These are phyloP conservation scores for Chloroclystis v-ata DNA, from an alignment of 2,888 invertebrate species.

Conservation along the genomic window DNA sequence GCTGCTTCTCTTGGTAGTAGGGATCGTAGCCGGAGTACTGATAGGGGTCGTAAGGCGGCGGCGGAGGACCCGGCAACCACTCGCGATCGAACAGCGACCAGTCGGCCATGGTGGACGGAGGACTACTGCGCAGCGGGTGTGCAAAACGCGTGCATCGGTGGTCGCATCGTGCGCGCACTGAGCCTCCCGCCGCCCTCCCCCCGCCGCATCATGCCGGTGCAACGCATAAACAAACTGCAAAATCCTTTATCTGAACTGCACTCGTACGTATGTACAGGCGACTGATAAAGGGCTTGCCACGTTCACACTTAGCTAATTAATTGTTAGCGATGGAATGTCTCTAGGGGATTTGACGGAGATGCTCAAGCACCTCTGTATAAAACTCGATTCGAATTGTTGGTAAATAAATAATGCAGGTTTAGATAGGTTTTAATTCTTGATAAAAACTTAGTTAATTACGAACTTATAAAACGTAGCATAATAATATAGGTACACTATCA, in stretches of 20 bases:
- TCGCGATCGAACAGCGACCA: constrained; percentile 46
- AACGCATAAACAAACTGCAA: constrained; percentile 67
- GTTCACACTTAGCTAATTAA: constrained; percentile 35
- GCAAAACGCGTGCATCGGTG: constrained; percentile 54
- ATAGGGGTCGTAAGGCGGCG: constrained; percentile 36
- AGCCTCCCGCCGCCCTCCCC: constrained; percentile 41
- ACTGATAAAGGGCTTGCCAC: constrained; percentile 49
- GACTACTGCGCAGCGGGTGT: constrained; percentile 41
- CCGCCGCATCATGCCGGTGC: constrained; percentile 36
- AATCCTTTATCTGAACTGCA: constrained; percentile 58
- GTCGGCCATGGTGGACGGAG: constrained; percentile 45
- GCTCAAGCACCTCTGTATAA: no score
- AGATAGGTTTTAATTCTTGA: no score
- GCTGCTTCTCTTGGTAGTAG: constrained; percentile 31
- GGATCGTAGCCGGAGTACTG: constrained; percentile 36
- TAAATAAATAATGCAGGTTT: no score
- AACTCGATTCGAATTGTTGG: no score
- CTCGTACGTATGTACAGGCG: constrained; percentile 44
- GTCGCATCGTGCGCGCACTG: constrained; percentile 60
- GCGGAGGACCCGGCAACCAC: constrained; percentile 36
- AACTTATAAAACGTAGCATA: no score
- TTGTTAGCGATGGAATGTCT: constrained; percentile 11
- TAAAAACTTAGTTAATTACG: no score
- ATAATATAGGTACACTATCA: no score
- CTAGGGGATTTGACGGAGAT: background rate